A percentile compares a stretch with the other conserved stretches of the same genome.
These are phyloP conservation scores for Halcyon smyrnensis DNA, from an alignment of 2,797 vertebrate species.

Conservation along the genomic window DNA sequence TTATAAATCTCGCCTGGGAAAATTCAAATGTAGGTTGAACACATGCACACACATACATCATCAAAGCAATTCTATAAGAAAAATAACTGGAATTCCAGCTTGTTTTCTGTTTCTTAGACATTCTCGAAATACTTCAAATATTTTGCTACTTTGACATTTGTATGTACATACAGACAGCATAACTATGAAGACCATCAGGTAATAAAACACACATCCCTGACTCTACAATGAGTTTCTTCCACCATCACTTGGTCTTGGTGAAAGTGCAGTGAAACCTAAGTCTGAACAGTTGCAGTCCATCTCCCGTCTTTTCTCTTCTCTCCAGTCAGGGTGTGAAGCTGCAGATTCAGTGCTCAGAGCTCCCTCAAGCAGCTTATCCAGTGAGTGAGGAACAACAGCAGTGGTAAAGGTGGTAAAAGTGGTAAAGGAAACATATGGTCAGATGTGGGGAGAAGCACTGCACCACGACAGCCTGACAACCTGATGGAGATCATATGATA, in stretches of 20 bases:
- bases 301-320: background rate
- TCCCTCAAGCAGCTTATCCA: background rate
- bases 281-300: background rate
- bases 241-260: background rate
- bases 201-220: background rate
- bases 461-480: background rate
- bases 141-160: background rate
- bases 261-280: background rate
- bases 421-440: slow-evolving; percentile 5
- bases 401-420: background rate
- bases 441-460: background rate
- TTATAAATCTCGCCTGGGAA: background rate
- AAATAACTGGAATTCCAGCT: background rate
- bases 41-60: background rate
- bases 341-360: background rate
- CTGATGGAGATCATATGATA: background rate
- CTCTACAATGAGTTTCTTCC: background rate
- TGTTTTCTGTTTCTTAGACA: background rate
- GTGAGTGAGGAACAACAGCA: background rate
- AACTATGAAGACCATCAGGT: background rate
- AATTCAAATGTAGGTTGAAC: background rate
- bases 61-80: background rate
- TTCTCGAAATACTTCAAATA: background rate
- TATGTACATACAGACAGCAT: background rate
- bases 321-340: background rate